Conservation (phyloP, 2,797 vertebrate species). For the Sylvilagus floridanus region DNA sequence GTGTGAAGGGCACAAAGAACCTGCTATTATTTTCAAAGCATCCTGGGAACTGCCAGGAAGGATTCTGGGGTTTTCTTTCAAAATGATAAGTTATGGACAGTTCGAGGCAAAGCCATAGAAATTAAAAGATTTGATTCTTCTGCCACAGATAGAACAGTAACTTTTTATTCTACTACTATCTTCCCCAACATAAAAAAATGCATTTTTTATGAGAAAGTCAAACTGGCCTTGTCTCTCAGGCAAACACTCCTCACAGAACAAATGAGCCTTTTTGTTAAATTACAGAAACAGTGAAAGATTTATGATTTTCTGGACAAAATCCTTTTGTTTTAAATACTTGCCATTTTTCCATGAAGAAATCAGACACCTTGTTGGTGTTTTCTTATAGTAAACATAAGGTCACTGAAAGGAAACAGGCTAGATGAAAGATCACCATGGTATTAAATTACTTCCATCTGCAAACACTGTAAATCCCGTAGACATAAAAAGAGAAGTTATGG, state of each 20-base stretch:
- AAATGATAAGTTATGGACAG: constrained; percentile 70
- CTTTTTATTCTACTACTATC: constrained; percentile 73
- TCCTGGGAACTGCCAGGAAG: constrained; percentile 65
- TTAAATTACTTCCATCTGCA: constrained; percentile 90
- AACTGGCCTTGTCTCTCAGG: constrained; percentile 78
- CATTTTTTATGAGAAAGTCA: constrained; percentile 82
- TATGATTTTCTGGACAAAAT: constrained; percentile 85
- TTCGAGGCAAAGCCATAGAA: constrained; percentile 48
- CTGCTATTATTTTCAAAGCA: constrained; percentile 72
- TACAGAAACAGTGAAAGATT: constrained; percentile 80
- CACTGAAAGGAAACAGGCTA: constrained; percentile 86
- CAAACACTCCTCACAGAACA: constrained; percentile 83
- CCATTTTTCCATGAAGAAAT: constrained; percentile 88
- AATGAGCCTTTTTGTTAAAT: constrained; percentile 82
- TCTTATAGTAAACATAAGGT: constrained; percentile 89
- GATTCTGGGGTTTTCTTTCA: constrained; percentile 66
- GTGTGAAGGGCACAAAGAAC: constrained; percentile 59
- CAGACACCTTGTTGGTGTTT: constrained; percentile 90
- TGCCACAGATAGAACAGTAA: constrained; percentile 70
- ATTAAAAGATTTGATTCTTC: constrained; percentile 58
- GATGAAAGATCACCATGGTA: constrained; percentile 86
- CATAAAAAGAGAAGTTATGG: constrained; percentile 88
- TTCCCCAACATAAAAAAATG: constrained; percentile 65
- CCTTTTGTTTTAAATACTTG: constrained; percentile 87
- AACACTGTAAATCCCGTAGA: constrained; percentile 86